Evolutionary conservation across 2,888 invertebrate species (phyloP).

Genomic region (Strigamia maritima): DNA sequence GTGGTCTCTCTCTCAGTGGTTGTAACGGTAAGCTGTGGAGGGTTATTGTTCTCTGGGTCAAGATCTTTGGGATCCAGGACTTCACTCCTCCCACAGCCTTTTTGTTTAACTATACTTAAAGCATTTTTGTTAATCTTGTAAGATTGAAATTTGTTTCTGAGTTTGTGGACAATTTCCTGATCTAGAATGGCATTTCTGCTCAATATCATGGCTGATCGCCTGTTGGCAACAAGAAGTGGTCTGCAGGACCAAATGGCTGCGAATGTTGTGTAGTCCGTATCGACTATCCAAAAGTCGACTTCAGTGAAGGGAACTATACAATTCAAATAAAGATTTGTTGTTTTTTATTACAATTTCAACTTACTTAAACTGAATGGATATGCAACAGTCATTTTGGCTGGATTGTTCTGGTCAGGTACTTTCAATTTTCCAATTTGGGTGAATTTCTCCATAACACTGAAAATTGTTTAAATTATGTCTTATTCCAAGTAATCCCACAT

Average conservation of each 20-base stretch:
- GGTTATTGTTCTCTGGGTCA: not conserved
- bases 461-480: not conserved
- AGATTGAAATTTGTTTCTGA: constrained; percentile 52
- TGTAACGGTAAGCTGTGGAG: not conserved
- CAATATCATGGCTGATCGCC: constrained; percentile 76
- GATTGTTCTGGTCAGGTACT: constrained; percentile 56
- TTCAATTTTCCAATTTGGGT: constrained; percentile 63
- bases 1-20: not conserved
- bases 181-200: constrained; percentile 70
- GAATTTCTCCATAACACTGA: constrained; percentile 36
- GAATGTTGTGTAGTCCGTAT: constrained; percentile 70
- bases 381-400: constrained; percentile 69
- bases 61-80: not conserved
- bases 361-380: constrained; percentile 68
- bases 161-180: constrained; percentile 67
- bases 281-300: constrained; percentile 69
- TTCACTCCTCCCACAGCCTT: constrained; percentile 56
- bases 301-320: constrained; percentile 70
- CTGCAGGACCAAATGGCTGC: constrained; percentile 78
- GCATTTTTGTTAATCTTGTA: constrained; percentile 70
- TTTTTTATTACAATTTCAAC: not conserved
- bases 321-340: not conserved
- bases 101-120: constrained; percentile 69
- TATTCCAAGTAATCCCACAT: not conserved
- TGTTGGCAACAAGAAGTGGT: constrained; percentile 68